Conservation (phyloP, 1,140 invertebrate species). For the Pemphigus obesinymphae region DNA sequence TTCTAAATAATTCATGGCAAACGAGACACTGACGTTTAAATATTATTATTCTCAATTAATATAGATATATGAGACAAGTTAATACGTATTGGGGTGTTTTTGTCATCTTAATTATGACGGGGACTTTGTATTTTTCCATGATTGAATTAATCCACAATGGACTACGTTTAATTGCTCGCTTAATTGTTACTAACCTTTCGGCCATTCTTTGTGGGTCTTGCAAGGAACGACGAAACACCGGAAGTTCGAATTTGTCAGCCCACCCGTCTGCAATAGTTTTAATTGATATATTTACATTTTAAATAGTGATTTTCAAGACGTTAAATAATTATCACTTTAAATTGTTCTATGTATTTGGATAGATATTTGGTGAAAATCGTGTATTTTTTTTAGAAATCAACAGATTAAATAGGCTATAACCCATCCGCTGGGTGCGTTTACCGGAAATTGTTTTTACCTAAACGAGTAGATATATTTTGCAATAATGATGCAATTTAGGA, state of each 20-base stretch:
- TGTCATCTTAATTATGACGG: constrained; percentile 13
- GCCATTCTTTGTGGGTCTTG: background rate
- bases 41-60: constrained; percentile 10
- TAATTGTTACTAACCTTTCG: constrained; percentile 39
- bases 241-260: constrained; percentile 28
- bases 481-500: background rate
- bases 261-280: constrained; percentile 10
- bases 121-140: background rate
- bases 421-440: background rate
- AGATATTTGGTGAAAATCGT: background rate
- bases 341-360: background rate
- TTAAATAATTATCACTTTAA: background rate
- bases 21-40: background rate
- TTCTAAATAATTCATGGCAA: background rate
- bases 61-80: background rate
- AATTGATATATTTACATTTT: constrained; percentile 12
- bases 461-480: background rate
- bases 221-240: constrained; percentile 7
- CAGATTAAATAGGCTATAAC: background rate
- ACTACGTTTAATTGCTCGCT: constrained; percentile 18
- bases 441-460: constrained; percentile 6
- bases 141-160: constrained; percentile 31
- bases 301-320: background rate
- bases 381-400: background rate
- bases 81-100: constrained; percentile 2